A percentile compares a stretch with the other conserved stretches of the same genome.
Evolutionary conservation across 2,113 vertebrate species (phyloP).

Genomic region (Neopipo cinnamomea): DNA sequence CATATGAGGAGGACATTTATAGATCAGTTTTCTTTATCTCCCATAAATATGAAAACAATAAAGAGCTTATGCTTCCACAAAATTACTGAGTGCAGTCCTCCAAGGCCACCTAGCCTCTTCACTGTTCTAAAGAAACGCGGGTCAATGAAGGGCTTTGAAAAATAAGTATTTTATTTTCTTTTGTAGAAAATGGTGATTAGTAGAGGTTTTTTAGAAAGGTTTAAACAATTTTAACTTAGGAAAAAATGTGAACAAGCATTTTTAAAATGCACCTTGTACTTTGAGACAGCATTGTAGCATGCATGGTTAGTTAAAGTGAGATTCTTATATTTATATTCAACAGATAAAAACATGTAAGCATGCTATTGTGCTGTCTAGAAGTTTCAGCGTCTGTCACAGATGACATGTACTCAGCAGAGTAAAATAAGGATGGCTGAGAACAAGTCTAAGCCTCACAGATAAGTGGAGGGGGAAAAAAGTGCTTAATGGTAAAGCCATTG

Average conservation of each 20-base stretch:
- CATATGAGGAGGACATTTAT: background rate
- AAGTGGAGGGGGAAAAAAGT: background rate
- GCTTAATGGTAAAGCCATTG: background rate
- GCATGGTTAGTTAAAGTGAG: background rate
- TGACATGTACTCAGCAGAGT: background rate
- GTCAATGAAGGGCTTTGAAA: constrained; percentile 19
- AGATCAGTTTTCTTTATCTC: background rate
- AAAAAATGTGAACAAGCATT: background rate
- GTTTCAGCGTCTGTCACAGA: background rate
- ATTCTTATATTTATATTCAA: background rate
- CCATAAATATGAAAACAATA: constrained; percentile 1
- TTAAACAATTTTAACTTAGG: background rate
- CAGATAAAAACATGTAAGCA: background rate
- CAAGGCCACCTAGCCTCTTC: background rate
- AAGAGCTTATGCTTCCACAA: background rate
- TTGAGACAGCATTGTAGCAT: background rate
- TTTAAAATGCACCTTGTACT: background rate
- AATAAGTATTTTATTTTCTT: background rate
- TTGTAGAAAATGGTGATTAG: background rate
- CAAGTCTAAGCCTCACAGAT: background rate
- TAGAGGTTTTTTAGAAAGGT: background rate
- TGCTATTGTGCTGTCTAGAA: background rate
- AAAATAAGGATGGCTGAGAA: background rate
- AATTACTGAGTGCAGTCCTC: constrained; percentile 1
- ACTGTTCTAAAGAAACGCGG: constrained; percentile 5